Percentiles rank a stretch among this genome's conserved stretches.
Evolutionary conservation across 2,113 vertebrate genomes (phyloP).

Genomic region (Rhineura floridana): DNA sequence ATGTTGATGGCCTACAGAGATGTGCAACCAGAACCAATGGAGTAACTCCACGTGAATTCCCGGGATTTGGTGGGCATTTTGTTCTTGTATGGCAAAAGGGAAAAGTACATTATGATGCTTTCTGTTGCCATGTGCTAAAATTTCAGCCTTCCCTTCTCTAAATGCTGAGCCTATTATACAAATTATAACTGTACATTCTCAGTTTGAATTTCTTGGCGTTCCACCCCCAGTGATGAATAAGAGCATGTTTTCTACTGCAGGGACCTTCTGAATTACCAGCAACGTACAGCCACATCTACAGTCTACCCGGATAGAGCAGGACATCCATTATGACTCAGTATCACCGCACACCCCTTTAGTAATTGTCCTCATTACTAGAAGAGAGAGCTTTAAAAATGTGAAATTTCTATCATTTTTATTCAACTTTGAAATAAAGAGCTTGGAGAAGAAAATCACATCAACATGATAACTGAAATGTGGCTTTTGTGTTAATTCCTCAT

Average conservation of each 20-base stretch:
- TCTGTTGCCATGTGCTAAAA: not conserved
- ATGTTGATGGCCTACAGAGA: too few species aligned
- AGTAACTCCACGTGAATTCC: not conserved
- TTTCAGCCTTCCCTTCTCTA: not conserved
- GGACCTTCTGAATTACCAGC: not conserved
- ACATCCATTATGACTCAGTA: not conserved
- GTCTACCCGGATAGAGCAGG: not conserved
- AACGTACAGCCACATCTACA: too few species aligned
- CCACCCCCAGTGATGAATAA: not conserved
- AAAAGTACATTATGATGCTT: not conserved
- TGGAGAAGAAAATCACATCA: not conserved
- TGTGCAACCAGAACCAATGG: too few species aligned
- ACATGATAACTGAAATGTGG: not conserved
- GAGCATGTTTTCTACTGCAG: not conserved
- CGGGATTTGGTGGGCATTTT: not conserved
- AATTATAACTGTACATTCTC: slow-evolving; percentile 5
- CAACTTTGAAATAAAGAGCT: not conserved
- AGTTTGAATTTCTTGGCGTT: not conserved
- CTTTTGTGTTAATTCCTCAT: not conserved
- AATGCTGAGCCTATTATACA: not conserved
- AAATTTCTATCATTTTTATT: not conserved
- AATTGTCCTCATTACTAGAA: not conserved
- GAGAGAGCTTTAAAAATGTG: not conserved
- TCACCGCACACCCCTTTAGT: not conserved
- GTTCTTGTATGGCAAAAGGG: not conserved